Evolutionary conservation across 2,888 invertebrate genomes (phyloP).

Genomic region (Leucoptera coffeella): DNA sequence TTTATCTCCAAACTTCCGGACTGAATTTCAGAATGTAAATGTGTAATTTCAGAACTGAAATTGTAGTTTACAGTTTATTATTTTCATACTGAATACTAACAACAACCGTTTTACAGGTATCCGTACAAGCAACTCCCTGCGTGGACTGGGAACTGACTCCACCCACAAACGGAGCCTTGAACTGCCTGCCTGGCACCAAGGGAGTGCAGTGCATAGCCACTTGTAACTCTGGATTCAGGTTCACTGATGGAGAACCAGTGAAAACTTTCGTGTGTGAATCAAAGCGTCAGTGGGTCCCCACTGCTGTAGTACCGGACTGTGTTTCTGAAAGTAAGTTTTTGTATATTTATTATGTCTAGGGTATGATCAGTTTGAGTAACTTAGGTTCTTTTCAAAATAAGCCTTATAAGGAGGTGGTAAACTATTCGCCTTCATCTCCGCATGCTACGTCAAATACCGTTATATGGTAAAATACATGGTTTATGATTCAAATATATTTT

Average conservation of each 20-base stretch:
- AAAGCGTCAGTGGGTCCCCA: constrained; percentile 78
- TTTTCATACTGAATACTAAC: constrained; percentile 2
- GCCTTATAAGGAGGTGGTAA: no score
- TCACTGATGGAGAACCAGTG: constrained; percentile 83
- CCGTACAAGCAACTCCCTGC: constrained; percentile 89
- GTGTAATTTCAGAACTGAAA: no score
- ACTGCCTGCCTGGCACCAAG: constrained; percentile 76
- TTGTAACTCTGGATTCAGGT: constrained; percentile 81
- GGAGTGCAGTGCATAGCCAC: constrained; percentile 86
- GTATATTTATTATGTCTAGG: neutral
- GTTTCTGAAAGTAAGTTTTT: constrained; percentile 75
- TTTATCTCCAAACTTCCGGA: no score
- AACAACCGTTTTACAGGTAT: constrained; percentile 44
- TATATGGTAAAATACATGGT: no score
- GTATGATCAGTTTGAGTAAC: constrained; percentile 3
- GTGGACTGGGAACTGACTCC: constrained; percentile 91
- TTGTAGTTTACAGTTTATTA: neutral
- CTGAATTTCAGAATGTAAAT: no score
- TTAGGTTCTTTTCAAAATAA: neutral
- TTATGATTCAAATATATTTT: no score
- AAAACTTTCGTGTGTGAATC: constrained; percentile 83
- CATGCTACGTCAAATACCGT: no score
- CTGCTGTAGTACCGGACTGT: constrained; percentile 88
- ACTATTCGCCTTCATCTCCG: no score
- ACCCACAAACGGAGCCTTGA: constrained; percentile 82